Conservation (phyloP, 2,888 invertebrate species). For the Idaea aversata region DNA sequence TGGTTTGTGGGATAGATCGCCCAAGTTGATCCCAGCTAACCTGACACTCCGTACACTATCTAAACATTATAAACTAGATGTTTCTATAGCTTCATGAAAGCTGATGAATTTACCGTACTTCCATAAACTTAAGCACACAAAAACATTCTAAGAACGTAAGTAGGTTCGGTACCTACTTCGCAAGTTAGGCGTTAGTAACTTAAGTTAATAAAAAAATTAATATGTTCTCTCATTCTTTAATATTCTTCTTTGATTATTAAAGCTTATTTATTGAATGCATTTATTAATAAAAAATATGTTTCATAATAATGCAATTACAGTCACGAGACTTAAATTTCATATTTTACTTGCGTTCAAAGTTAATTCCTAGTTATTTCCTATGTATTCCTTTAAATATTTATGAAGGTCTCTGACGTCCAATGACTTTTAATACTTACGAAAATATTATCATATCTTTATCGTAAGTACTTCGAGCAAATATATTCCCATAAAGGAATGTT, state of each 20-base stretch:
- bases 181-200: not conserved
- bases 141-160: not conserved
- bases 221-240: not conserved
- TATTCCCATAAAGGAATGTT: conserved; percentile 37
- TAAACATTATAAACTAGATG: not conserved
- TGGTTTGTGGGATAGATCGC: conserved; percentile 7
- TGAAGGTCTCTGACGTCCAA: conserved; percentile 57
- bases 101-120: not conserved
- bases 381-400: conserved; percentile 70
- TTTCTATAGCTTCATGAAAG: not conserved
- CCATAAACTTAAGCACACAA: not conserved
- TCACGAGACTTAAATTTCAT: conserved; percentile 18
- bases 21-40: too few species aligned
- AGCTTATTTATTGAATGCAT: not conserved
- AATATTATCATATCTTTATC: conserved; percentile 59
- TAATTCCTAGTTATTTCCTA: conserved; percentile 56
- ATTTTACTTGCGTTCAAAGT: conserved; percentile 53
- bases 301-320: not conserved
- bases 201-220: not conserved
- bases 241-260: not conserved
- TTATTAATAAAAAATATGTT: not conserved
- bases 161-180: not conserved
- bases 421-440: conserved; percentile 60
- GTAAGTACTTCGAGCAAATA: conserved; percentile 46
- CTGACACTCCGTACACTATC: not conserved